A percentile compares a stretch with the other conserved stretches of the same genome.
Conservation (phyloP, 2,888 invertebrate genomes). For the Xestia xanthographa region DNA sequence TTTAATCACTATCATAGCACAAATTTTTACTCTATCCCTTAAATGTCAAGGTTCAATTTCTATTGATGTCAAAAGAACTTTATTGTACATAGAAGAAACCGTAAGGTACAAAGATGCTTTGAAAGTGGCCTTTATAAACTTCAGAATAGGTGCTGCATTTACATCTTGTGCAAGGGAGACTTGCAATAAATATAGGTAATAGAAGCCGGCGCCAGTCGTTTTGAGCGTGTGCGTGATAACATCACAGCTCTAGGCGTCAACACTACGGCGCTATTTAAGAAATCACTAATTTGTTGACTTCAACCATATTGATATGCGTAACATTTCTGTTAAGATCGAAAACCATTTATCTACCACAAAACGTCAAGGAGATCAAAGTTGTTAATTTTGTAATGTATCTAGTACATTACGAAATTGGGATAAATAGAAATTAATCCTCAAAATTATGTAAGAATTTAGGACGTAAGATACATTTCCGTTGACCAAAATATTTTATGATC, state of each 20-base stretch:
- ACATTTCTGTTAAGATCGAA: conserved; percentile 51
- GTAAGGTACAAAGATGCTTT: conserved; percentile 77
- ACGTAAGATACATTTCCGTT: conserved; percentile 55
- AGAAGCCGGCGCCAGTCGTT: conserved; percentile 85
- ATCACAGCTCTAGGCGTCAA: conserved; percentile 83
- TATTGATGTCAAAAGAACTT: conserved; percentile 63
- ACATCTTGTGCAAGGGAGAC: conserved; percentile 79
- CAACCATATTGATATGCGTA: conserved; percentile 50
- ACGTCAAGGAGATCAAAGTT: conserved; percentile 53
- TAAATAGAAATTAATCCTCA: conserved; percentile 45
- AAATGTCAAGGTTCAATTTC: conserved; percentile 71
- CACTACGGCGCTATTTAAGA: conserved; percentile 78
- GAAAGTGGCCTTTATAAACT: conserved; percentile 80
- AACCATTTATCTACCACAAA: conserved; percentile 47
- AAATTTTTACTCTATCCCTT: conserved; percentile 67
- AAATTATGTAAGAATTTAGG: conserved; percentile 49
- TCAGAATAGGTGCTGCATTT: conserved; percentile 79
- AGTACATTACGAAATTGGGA: conserved; percentile 49
- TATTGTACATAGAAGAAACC: conserved; percentile 74
- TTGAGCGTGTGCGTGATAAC: conserved; percentile 83
- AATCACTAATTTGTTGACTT: conserved; percentile 72
- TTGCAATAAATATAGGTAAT: conserved; percentile 81
- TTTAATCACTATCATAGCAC: conserved; percentile 65
- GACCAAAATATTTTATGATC: conserved; percentile 39
- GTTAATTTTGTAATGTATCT: conserved; percentile 43